These are phyloP conservation scores for Dendrocincla fuliginosa DNA, from an alignment of 2,797 vertebrate genomes.

Conservation along the genomic window DNA sequence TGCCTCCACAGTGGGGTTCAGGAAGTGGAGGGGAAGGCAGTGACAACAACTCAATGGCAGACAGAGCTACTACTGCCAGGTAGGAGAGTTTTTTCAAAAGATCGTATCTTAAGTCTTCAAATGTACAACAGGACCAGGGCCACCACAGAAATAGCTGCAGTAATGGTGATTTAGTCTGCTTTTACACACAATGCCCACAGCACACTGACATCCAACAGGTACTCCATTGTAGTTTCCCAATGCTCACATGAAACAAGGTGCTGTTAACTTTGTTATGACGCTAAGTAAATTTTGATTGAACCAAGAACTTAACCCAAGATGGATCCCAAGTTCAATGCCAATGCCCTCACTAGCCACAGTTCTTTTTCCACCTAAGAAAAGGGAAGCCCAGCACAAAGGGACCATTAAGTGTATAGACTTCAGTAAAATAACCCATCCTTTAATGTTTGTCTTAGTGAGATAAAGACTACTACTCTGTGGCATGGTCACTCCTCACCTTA, in stretches of 20 bases:
- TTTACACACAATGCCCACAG: neutral
- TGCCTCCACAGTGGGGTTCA: neutral
- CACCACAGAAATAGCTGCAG: neutral
- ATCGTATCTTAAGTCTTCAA: neutral
- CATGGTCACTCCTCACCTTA: neutral
- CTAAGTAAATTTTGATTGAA: neutral
- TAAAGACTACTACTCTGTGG: neutral
- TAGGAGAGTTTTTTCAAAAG: neutral
- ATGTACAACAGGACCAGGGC: neutral
- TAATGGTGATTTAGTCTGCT: neutral
- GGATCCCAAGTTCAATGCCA: neutral
- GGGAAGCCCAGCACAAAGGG: neutral
- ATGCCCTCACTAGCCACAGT: neutral
- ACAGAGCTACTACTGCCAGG: neutral
- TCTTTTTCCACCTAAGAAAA: neutral
- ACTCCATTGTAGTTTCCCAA: neutral
- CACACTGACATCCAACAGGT: neutral
- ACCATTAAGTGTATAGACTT: neutral
- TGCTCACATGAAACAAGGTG: neutral
- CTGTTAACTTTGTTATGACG: neutral
- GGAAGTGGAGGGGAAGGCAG: neutral
- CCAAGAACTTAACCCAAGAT: neutral
- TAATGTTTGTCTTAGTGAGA: neutral
- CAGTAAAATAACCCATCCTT: neutral
- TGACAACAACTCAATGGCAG: neutral